Evolutionary conservation across 2,113 vertebrate species (phyloP).

Genomic region (Microcebus griseorufus): DNA sequence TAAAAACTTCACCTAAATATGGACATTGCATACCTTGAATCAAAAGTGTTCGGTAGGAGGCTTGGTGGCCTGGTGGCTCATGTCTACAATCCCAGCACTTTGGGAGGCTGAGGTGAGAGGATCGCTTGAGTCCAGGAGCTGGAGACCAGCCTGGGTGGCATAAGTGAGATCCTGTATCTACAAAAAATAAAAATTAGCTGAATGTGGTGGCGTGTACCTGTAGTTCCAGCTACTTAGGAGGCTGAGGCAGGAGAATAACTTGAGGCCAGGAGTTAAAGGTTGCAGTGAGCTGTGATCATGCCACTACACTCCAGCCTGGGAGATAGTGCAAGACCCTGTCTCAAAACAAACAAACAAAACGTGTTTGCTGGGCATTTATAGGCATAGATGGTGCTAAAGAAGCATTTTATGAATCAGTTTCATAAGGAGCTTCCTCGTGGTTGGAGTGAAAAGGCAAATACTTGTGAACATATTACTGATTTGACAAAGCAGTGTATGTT

Average conservation of each 20-base stretch:
- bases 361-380: neutral
- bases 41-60: no score
- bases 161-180: neutral
- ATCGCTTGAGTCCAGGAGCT: neutral
- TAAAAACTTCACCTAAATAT: neutral
- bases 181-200: neutral
- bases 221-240: neutral
- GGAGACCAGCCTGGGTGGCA: neutral
- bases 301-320: neutral
- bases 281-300: no score
- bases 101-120: neutral
- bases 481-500: neutral
- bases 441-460: neutral
- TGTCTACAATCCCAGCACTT: neutral
- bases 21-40: no score
- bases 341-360: neutral
- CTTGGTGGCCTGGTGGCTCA: neutral
- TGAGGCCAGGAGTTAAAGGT: neutral
- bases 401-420: neutral
- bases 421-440: neutral
- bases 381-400: neutral
- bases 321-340: neutral
- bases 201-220: neutral
- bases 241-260: neutral
- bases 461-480: accelerated